Percentiles rank a stretch among this genome's conserved stretches.
Conservation (phyloP, 2,888 invertebrate genomes). For the Bursaphelenchus okinawaensis region DNA sequence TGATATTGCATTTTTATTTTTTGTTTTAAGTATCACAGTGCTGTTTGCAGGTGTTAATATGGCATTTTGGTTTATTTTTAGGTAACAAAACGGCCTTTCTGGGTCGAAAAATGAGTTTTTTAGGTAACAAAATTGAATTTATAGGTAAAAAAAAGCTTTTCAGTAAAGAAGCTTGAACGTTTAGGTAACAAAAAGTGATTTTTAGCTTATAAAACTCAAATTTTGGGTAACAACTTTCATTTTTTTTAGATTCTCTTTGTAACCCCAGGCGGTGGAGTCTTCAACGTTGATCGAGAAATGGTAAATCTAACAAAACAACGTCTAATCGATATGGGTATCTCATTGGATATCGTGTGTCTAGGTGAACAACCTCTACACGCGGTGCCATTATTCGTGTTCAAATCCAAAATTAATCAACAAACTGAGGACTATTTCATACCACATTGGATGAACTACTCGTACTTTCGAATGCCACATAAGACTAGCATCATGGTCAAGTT, state of each 20-base stretch:
- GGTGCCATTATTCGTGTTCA: constrained; percentile 76
- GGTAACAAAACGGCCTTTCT: too few relatives aligned
- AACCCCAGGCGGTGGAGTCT: constrained; percentile 95
- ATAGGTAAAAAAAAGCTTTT: too few relatives aligned
- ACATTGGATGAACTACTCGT: constrained; percentile 58
- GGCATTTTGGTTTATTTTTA: too few relatives aligned
- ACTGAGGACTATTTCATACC: constrained; percentile 55
- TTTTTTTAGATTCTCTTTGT: constrained; percentile 72
- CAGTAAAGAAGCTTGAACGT: too few relatives aligned
- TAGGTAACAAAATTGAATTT: too few relatives aligned
- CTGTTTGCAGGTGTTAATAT: too few relatives aligned
- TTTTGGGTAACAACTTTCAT: too few relatives aligned
- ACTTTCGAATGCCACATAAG: constrained; percentile 34
- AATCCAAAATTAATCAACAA: constrained; percentile 21
- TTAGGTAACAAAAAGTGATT: too few relatives aligned
- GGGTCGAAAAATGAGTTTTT: too few relatives aligned
- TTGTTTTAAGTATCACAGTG: too few relatives aligned
- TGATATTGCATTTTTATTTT: too few relatives aligned
- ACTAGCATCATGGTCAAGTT: constrained; percentile 39
- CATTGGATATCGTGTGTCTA: constrained; percentile 64
- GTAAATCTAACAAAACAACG: constrained; percentile 96
- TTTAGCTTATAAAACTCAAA: too few relatives aligned
- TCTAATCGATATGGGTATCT: constrained; percentile 86
- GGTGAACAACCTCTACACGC: constrained; percentile 98
- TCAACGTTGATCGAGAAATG: constrained; percentile 91